Base-by-base conservation (phyloP, 1,140 invertebrate genomes). In the Muscidifurax raptorellus region DNA sequence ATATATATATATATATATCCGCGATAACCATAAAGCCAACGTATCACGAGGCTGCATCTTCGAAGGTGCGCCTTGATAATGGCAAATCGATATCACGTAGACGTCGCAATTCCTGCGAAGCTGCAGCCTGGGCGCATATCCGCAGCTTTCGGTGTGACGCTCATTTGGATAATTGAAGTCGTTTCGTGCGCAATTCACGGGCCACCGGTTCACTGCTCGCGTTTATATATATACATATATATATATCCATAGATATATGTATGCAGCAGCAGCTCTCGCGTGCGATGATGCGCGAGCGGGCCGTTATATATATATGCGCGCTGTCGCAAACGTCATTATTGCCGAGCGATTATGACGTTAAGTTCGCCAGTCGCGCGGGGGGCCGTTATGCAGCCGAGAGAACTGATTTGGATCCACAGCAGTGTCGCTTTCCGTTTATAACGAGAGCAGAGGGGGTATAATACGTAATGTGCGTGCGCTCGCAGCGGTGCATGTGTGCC, bases 111-210 rank as follows among this genome's bases (percentile, higher is more conserved):
- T 86, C 44, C 80, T 28, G 74, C 0, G 52, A 6, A n/a, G 47
- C n/a, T n/a, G n/a, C 47, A 52, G 47, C 47, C 18, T 52, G 0
- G 18, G 52, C 22, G 52, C 6, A 59, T n/a, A n/a, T 59, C 18
- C 52, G 22, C 52, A 59, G 52, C 52, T 59, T 59, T 59, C 77
- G 76, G 12, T 67, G 74, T 75, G 44, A 90, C 80, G 88, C 88
- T 90, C 88, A 88, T 90, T 90, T 90, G 89, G 89, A 90, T 92
- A 92, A 92, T 92, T 91, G 90, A 90, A 91, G 91, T 90, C 86
- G 89, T 91, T 92, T 87, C 86, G 87, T 88, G 88, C 86, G 89
- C 85, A 89, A 91, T 92, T 91, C 90, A 91, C 88, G 90, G 87
- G 86, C 88, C 88, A 87, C 83, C 90, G 90, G 82, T 83, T 87